Percentiles rank a stretch among this genome's conserved stretches.
Conservation (phyloP, 2,797 vertebrate species). For the Rhinichthys osculus region DNA sequence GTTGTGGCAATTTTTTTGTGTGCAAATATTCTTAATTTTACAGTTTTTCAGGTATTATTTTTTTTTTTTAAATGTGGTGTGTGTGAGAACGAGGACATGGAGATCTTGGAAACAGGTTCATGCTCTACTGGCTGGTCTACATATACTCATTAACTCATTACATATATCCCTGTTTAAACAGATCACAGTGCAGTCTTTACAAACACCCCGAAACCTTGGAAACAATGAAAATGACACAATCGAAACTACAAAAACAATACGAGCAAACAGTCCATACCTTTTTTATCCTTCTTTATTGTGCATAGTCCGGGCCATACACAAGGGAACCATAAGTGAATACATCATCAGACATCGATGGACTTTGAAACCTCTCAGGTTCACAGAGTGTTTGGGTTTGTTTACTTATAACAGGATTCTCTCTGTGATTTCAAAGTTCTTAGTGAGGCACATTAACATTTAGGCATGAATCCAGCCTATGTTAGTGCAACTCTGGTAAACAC, state of each 20-base stretch:
- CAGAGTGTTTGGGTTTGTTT: constrained; percentile 19
- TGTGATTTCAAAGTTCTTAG: constrained; percentile 20
- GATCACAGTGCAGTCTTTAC: background rate
- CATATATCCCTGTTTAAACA: constrained; percentile 31
- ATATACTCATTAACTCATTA: constrained; percentile 26
- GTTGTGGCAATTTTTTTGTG: background rate
- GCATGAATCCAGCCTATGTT: background rate
- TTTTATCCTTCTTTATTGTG: background rate
- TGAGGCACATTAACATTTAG: constrained; percentile 5
- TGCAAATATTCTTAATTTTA: background rate
- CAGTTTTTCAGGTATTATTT: background rate
- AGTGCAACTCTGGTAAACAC: background rate
- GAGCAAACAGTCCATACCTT: background rate
- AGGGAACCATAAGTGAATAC: background rate
- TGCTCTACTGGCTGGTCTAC: background rate
- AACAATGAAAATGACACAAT: background rate
- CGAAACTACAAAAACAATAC: background rate
- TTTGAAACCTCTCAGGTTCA: constrained; percentile 23
- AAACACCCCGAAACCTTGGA: background rate
- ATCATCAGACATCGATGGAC: background rate
- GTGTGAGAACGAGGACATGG: background rate
- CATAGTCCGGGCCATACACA: background rate
- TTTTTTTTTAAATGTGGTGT: background rate
- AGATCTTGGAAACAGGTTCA: constrained; percentile 14
- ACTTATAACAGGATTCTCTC: background rate